Percentiles rank a stretch among this genome's conserved stretches.
phyloP scores from a whole-genome alignment of 92 coral and sea anemone species.

The Parazoanthus swiftii region DNA sequence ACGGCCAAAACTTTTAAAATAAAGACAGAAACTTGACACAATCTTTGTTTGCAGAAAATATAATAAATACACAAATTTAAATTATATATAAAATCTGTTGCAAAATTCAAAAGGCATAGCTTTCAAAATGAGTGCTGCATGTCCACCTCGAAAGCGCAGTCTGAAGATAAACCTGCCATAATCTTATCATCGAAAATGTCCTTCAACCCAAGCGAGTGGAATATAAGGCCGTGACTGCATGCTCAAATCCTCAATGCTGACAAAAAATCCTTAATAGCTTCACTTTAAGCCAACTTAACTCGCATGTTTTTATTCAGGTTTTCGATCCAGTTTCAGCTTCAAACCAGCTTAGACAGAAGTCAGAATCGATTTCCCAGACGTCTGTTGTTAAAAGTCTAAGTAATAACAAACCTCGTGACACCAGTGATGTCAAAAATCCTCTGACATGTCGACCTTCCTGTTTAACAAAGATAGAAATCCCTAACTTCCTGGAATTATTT shows the following conservation, averaged over 20 bases:
- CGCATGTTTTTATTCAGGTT: not conserved
- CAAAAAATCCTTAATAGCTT: too few species aligned
- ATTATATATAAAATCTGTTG: not conserved
- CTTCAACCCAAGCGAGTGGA: too few species aligned
- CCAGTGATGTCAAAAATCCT: conserved; percentile 20
- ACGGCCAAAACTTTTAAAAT: too few species aligned
- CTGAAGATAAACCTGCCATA: not conserved
- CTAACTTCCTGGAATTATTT: conserved; percentile 12
- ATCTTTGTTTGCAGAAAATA: too few species aligned
- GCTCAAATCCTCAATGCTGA: too few species aligned
- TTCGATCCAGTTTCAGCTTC: not conserved
- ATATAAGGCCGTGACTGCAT: too few species aligned
- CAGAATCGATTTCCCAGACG: not conserved
- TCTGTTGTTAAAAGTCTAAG: not conserved
- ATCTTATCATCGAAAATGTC: too few species aligned
- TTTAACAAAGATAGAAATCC: not conserved
- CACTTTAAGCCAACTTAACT: too few species aligned
- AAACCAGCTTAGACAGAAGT: not conserved
- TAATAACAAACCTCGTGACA: conserved; percentile 14
- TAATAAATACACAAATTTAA: too few species aligned
- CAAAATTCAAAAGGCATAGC: not conserved
- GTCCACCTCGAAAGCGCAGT: not conserved
- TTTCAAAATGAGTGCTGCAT: not conserved
- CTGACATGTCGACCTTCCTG: conserved; percentile 13
- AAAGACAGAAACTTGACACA: too few species aligned